These are phyloP conservation scores for Alligator sinensis DNA, from an alignment of 2,113 vertebrate species.

Conservation along the genomic window DNA sequence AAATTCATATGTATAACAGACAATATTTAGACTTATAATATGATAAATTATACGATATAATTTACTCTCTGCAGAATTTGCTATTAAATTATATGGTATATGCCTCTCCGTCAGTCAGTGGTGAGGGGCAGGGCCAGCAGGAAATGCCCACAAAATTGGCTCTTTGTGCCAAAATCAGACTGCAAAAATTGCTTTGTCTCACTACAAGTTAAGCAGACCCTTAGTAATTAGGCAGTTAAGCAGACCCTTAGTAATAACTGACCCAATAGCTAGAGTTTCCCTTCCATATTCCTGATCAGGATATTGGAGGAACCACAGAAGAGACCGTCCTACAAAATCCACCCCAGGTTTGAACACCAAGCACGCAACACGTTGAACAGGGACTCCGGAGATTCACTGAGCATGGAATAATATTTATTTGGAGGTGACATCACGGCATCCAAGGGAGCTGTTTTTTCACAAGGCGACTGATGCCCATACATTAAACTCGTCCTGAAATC, in stretches of 20 bases:
- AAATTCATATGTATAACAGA: too few species aligned
- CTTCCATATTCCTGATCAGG: neutral
- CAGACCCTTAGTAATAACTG: too few species aligned
- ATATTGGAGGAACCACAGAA: neutral
- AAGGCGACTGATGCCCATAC: neutral
- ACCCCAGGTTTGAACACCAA: neutral
- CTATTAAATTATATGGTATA: too few species aligned
- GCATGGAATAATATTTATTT: neutral
- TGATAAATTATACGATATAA: too few species aligned
- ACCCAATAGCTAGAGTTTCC: neutral
- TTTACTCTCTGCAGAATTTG: too few species aligned
- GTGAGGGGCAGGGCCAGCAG: too few species aligned
- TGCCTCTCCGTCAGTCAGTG: too few species aligned
- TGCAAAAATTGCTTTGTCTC: too few species aligned
- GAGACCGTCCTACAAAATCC: neutral
- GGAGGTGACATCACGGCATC: neutral
- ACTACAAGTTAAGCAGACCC: too few species aligned
- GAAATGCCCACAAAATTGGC: too few species aligned
- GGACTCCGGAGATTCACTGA: neutral
- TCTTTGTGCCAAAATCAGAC: too few species aligned
- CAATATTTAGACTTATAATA: neutral
- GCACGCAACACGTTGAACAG: neutral
- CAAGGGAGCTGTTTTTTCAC: neutral
- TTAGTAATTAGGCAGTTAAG: too few species aligned
- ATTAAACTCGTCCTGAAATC: fast-evolving